Evolutionary conservation across 2,797 vertebrate genomes (phyloP), one percentile per base, ranked within the genome.

Genomic region (Staurois parvus): DNA sequence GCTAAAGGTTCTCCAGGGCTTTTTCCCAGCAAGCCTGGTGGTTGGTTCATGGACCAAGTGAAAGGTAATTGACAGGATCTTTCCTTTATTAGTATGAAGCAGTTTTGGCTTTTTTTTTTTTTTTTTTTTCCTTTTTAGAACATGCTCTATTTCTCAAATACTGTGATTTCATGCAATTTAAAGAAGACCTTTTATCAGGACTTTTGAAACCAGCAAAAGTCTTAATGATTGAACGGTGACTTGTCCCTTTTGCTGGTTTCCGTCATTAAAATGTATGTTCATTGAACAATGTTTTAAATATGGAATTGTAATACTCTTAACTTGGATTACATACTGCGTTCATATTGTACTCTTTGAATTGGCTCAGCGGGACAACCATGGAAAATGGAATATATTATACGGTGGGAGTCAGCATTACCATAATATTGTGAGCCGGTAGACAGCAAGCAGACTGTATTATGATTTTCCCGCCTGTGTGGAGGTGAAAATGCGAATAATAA

Each of bases 301-400:
- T 64, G 83, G 68, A 29, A 80, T 80, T 75, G 42, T 80, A 74
- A 80, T 56, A 68, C 68, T 80, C 77, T 79, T 72, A 79, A 45
- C 24, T 66, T 8, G 62, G 40, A 80, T 74, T 80, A 75, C 84
- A 81, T 45, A 29, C 45, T 11, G 64, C n/a, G 64, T 40, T 76
- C 32, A 69, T 48, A 68, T 81, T 80, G 84, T 85, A 81, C 26
- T 69, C 62, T 74, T 67, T 76, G 72, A 85, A 85, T 48, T 45
- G 78, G n/a, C 78, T 37, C 64, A 81, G 78, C 42, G 29, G 72
- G 84, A 37, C 28, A 56, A 30, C 42, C 17, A 28, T 66, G 40
- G 45, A 56, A 72, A 81, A 70, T 59, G 73, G 78, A 81, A 85
- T 81, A 85, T 68, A 76, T 81, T 52, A 68, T 85, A 66, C 32